Base-by-base conservation (phyloP, 2,888 invertebrate genomes). In the Cryptus armator region DNA sequence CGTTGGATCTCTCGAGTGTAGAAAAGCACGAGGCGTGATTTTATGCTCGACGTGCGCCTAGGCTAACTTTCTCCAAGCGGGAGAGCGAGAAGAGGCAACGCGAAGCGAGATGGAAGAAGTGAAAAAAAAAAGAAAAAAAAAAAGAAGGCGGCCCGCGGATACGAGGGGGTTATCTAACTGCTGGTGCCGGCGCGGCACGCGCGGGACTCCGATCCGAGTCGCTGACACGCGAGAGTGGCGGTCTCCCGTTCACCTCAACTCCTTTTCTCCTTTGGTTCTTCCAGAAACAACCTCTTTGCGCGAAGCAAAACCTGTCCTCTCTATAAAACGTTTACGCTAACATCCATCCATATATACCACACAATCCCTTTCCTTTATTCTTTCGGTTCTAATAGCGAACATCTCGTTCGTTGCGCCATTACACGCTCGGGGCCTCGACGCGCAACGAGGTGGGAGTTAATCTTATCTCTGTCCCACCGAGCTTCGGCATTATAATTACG, bases 41-140 rank as follows among this genome's bases (percentile, higher is more conserved):
- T 90, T 89, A 90, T 88, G 89, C 89, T 89, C 86, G 85, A 89
- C 82, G 88, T 86, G 81, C 86, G 87, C 86, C 88, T 90, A 89
- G 90, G 86, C 87, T 87, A 90, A 91, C 91, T 91, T 91, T 91
- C 91, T 91, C 91, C 87, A 83, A 53, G 86, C 68, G 85, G 83
- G 83, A 86, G 89, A 87, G 87, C 87, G 84, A 85, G 88, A 70
- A 56, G 66, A 71, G 72, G 43, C 64, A 82, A 72, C 46, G 32
- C 48, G n/a, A 53, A 59, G 59, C 12, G 67, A 67, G 53, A 43
- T 43, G 51, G 46, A 37, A 66, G 46, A 12, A 44, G 29, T 24
- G 24, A 59, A 37, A 32, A 75, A 29, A 29, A 77, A 81, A 77
- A 81, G 68, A n/a, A 74, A 67, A 79, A 67, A 75, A 78, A 68